phyloP scores from a whole-genome alignment of 1,140 invertebrate genomes.

The Pantala flavescens region DNA sequence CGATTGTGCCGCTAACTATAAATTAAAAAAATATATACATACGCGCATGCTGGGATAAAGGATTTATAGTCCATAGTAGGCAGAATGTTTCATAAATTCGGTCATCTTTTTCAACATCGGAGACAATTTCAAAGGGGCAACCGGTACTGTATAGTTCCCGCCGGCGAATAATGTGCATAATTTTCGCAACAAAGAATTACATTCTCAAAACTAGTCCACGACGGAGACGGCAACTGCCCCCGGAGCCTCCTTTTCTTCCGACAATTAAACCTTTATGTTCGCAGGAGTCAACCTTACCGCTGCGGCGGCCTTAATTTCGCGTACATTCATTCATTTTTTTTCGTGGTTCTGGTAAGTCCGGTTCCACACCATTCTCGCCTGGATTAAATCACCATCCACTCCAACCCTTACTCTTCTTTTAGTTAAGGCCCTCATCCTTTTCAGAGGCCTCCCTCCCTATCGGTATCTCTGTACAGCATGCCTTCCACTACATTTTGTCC shows the following conservation, averaged over 20 bases:
- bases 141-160: neutral
- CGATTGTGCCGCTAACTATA: too few species aligned
- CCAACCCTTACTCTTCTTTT: too few species aligned
- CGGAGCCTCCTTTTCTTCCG: neutral
- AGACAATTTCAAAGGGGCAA: too few species aligned
- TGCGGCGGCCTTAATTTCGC: slow-evolving; percentile 2
- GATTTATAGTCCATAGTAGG: too few species aligned
- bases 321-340: neutral
- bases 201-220: neutral
- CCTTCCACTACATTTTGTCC: too few species aligned
- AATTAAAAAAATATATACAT: too few species aligned
- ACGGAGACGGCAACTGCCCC: neutral
- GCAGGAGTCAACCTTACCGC: neutral
- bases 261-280: slow-evolving; percentile 8
- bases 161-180: neutral
- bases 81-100: too few species aligned
- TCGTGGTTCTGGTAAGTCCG: neutral
- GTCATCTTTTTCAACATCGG: too few species aligned
- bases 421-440: too few species aligned
- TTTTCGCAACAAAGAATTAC: slow-evolving; percentile 7
- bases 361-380: neutral
- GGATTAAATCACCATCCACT: neutral
- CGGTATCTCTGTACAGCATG: too few species aligned
- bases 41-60: too few species aligned
- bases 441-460: too few species aligned